A percentile compares a stretch with the other conserved stretches of the same genome.
phyloP scores from a whole-genome alignment of 2,797 vertebrate species.

The Hippocampus kuda region DNA sequence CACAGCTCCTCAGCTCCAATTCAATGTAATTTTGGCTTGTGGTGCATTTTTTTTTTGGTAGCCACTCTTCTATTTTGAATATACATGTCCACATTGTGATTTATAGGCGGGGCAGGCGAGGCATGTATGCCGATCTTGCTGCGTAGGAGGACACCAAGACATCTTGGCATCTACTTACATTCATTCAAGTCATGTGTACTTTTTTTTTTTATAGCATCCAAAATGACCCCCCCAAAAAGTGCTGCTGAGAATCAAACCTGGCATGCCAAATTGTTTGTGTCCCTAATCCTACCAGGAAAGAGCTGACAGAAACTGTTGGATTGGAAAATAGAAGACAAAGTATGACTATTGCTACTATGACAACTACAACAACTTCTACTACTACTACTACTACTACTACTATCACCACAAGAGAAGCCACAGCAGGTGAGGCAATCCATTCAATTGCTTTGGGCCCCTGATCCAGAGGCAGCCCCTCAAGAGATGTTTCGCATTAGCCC shows the following conservation, averaged over 20 bases:
- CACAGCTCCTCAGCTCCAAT: background rate
- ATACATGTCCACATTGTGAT: background rate
- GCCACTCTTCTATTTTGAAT: background rate
- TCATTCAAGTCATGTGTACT: background rate
- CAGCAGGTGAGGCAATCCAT: no score
- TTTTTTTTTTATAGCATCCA: background rate
- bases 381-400: no score
- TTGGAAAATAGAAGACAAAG: no score
- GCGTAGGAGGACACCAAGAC: background rate
- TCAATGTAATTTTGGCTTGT: background rate
- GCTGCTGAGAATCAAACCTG: no score
- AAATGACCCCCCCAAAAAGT: background rate
- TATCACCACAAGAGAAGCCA: no score
- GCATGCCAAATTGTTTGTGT: background rate
- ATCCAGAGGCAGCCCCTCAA: no score
- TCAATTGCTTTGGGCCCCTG: no score
- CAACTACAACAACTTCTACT: no score
- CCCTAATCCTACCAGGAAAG: no score
- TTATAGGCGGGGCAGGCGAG: background rate
- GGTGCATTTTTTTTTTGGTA: conserved; percentile 1
- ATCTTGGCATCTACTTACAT: background rate
- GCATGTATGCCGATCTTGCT: background rate
- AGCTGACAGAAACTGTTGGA: no score
- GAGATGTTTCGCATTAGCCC: no score
- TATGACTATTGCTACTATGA: no score